These are phyloP conservation scores for Sphinx pinastri DNA, from an alignment of 2,888 invertebrate genomes.

Conservation along the genomic window DNA sequence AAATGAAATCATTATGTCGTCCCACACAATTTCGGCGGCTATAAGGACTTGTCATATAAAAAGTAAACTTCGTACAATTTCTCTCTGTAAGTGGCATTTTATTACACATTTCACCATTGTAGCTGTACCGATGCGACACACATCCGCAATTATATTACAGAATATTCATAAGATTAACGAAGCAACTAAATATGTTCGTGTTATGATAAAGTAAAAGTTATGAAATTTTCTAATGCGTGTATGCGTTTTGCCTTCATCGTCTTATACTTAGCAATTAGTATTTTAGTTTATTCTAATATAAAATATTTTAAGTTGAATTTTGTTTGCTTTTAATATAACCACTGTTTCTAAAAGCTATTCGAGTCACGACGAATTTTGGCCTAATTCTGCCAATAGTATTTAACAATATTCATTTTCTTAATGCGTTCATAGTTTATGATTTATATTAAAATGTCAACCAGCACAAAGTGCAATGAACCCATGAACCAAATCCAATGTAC, in stretches of 20 bases:
- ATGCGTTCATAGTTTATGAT: no score
- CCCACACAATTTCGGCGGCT: neutral
- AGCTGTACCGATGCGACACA: neutral
- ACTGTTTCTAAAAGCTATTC: no score
- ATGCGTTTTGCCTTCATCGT: conserved; percentile 4
- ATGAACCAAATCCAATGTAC: no score
- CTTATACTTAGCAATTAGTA: neutral
- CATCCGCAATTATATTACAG: neutral
- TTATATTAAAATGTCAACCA: no score
- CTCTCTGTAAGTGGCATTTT: conserved; percentile 4
- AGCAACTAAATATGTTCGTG: conserved; percentile 10
- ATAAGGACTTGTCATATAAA: neutral
- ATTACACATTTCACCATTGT: conserved; percentile 9
- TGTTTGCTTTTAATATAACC: no score
- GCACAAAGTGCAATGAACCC: no score
- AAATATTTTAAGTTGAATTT: no score
- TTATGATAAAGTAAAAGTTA: conserved; percentile 24
- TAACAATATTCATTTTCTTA: no score
- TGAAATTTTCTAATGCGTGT: conserved; percentile 9
- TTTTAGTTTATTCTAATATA: no score
- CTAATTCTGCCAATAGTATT: no score
- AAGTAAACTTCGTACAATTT: conserved; percentile 8
- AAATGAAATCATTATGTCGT: no score
- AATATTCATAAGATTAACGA: conserved; percentile 23
- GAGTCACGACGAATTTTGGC: no score